A percentile compares a stretch with the other conserved stretches of the same genome.
Conservation (phyloP, 1,140 invertebrate genomes). For the Pogonognathellus flavescens region DNA sequence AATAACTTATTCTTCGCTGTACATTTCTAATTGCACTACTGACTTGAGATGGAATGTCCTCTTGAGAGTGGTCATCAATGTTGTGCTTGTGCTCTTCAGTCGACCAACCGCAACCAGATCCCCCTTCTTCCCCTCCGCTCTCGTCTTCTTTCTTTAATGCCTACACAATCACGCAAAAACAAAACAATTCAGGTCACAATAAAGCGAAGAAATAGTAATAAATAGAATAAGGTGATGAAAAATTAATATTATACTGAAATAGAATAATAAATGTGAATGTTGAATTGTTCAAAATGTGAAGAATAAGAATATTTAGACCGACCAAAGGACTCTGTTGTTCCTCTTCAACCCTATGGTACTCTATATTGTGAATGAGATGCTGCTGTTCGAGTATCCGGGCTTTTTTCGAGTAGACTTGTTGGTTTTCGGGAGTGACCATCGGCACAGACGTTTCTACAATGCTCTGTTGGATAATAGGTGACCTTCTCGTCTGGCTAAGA, state of each 20-base stretch:
- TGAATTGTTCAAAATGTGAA: not conserved
- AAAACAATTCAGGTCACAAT: not conserved
- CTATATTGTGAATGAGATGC: constrained; percentile 45
- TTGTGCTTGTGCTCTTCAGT: constrained; percentile 41
- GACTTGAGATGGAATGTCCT: constrained; percentile 49
- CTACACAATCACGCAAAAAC: constrained; percentile 70
- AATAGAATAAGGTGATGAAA: no score
- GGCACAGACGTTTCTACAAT: constrained; percentile 27
- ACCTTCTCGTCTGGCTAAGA: constrained; percentile 89
- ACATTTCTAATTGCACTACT: constrained; percentile 30
- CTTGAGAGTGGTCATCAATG: constrained; percentile 45
- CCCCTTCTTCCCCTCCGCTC: constrained; percentile 74
- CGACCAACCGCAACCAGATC: constrained; percentile 43
- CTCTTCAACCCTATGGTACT: constrained; percentile 39
- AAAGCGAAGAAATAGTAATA: not conserved
- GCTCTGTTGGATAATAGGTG: constrained; percentile 45
- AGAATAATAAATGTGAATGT: not conserved
- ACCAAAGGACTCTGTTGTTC: constrained; percentile 64
- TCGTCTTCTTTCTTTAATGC: constrained; percentile 84
- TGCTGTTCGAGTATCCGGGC: constrained; percentile 60
- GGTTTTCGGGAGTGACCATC: constrained; percentile 13
- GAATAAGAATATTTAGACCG: not conserved
- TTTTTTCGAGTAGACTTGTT: constrained; percentile 61
- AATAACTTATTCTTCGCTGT: not conserved
- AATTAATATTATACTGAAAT: no score